Evolutionary conservation across 2,888 invertebrate species (phyloP), one percentile per base, ranked within the genome.

Genomic region (Octodonta nipae): DNA sequence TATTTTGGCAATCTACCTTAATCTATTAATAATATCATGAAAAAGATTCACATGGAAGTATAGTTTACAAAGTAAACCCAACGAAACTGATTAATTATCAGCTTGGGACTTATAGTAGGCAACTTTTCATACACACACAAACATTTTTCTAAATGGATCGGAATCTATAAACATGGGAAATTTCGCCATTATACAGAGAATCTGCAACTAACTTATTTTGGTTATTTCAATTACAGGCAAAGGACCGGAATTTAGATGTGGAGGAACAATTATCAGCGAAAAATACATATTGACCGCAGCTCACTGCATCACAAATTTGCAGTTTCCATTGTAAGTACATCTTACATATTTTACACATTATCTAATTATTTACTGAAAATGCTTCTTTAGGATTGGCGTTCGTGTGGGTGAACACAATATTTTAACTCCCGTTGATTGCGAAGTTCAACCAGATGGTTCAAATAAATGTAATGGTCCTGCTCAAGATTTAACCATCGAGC

Each of bases 381-480:
- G n/a, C 3, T 4, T 4, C 22, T 22, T 22, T 11, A 75, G 75
- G 35, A 54, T 65, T 30, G 68, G 70, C 15, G 69, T 76, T 7
- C 66, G 78, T 15, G 58, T 80, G 17, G 79, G 79, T 2, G 79
- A 78, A 40, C 69, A 75, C 42, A 65, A 70, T 44, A 48, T 65
- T 27, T 53, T 51, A 28, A 58, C 55, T 1, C 59, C 61, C 33
- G 57, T 55, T 6, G 63, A 69, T 49, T 65, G 75, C 51, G 57
- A 52, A 26, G 29, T 26, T 5, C 15, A 31, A 7, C 13, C 30
- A 5, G 38, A 40, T 12, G 43, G 49, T 33, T 61, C 44, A 36
- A 51, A 31, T 43, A 60, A 36, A 45, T 71, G 57, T 38, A 59
- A 62, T 2, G 60, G 64, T 3, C 57, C 54, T 16, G 65, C 67